These are phyloP conservation scores for Byasa hedistus DNA, from an alignment of 2,888 invertebrate species.

Conservation along the genomic window DNA sequence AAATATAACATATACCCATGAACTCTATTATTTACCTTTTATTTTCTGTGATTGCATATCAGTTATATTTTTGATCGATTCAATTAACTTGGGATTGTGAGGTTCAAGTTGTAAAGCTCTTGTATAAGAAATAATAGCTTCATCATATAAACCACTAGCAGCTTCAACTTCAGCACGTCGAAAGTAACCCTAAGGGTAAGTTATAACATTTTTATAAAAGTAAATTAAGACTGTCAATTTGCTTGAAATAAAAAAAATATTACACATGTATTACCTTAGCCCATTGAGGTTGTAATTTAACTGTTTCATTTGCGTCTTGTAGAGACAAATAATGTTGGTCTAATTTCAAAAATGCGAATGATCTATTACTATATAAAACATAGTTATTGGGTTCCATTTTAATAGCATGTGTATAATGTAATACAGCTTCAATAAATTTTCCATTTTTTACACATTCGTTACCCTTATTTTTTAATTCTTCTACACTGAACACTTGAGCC, in stretches of 20 bases:
- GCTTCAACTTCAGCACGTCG: slow-evolving; percentile 86
- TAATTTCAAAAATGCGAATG: slow-evolving; percentile 87
- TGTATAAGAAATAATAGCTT: slow-evolving; percentile 84
- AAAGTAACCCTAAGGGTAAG: slow-evolving; percentile 82
- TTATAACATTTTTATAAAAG: background rate
- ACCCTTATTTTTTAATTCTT: slow-evolving; percentile 85
- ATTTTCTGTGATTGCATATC: slow-evolving; percentile 80
- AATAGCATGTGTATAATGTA: slow-evolving; percentile 89
- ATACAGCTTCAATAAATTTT: slow-evolving; percentile 86
- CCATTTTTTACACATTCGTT: slow-evolving; percentile 87
- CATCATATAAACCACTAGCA: slow-evolving; percentile 83
- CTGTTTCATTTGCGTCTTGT: slow-evolving; percentile 88
- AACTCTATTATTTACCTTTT: slow-evolving; percentile 67
- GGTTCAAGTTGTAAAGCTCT: slow-evolving; percentile 84
- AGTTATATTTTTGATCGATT: slow-evolving; percentile 81
- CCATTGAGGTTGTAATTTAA: slow-evolving; percentile 87
- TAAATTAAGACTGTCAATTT: background rate
- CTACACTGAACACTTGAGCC: slow-evolving; percentile 56
- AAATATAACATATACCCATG: background rate
- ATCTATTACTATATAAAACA: slow-evolving; percentile 88
- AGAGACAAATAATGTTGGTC: slow-evolving; percentile 88
- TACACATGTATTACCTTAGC: slow-evolving; percentile 81
- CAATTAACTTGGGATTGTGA: slow-evolving; percentile 81
- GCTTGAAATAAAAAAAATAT: background rate
- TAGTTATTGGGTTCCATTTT: slow-evolving; percentile 86